Conservation (phyloP, 2,797 vertebrate genomes). For the Jordanella pulchra region DNA sequence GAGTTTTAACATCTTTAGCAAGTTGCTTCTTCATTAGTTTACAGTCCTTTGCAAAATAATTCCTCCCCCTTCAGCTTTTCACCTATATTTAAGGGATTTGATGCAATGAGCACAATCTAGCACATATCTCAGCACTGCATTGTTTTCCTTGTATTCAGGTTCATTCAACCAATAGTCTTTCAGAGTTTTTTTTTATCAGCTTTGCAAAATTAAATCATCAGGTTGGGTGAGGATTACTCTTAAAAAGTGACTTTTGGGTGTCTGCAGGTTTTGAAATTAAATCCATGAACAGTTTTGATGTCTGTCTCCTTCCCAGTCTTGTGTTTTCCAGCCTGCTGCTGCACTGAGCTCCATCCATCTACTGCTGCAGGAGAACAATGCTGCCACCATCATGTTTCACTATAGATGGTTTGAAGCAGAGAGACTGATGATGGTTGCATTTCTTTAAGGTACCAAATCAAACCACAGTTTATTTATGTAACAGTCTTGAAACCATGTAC, state of each 20-base stretch:
- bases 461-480: not conserved
- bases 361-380: not conserved
- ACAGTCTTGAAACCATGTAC: not conserved
- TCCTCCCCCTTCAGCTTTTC: not conserved
- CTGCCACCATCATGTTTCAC: not conserved
- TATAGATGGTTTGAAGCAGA: not conserved
- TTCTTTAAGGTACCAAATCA: not conserved
- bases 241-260: not conserved
- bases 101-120: not conserved
- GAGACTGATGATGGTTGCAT: not conserved
- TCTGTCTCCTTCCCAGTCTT: not conserved
- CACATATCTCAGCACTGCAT: not conserved
- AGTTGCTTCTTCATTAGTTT: not conserved
- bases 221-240: not conserved
- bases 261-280: not conserved
- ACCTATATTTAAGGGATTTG: not conserved
- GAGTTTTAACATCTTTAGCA: not conserved
- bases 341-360: not conserved
- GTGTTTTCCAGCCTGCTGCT: no score
- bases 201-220: not conserved
- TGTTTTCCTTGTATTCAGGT: not conserved
- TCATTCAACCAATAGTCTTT: not conserved
- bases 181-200: not conserved
- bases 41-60: not conserved
- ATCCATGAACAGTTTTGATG: not conserved